Percentiles rank a stretch among this genome's conserved stretches.
These are phyloP conservation scores for Chitala chitala DNA, from an alignment of 2,113 vertebrate species.

Conservation along the genomic window DNA sequence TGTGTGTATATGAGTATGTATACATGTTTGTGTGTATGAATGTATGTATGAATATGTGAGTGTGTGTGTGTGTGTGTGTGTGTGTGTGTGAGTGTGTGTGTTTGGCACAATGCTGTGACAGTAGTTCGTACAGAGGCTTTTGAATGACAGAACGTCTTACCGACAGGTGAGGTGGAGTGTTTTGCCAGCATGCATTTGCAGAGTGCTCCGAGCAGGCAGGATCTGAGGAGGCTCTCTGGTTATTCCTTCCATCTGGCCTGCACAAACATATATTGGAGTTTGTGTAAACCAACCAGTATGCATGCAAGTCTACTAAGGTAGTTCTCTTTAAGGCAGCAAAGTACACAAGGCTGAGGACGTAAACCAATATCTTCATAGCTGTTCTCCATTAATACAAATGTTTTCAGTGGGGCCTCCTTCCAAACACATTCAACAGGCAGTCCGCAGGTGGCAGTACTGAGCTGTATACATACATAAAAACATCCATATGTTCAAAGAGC, in stretches of 20 bases:
- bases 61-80: slow-evolving; percentile 16
- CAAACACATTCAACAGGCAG: too few relatives aligned
- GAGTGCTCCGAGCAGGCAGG: slow-evolving; percentile 31
- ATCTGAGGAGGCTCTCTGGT: slow-evolving; percentile 35
- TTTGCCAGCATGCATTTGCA: slow-evolving; percentile 34
- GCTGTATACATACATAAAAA: too few relatives aligned
- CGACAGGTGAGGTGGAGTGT: slow-evolving; percentile 55
- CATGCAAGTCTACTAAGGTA: not conserved
- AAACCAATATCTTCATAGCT: too few relatives aligned
- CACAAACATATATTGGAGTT: slow-evolving; percentile 29
- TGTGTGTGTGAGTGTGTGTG: not conserved
- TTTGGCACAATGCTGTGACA: not conserved
- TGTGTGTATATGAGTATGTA: not conserved
- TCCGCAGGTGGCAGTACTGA: too few relatives aligned
- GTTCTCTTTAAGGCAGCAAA: too few relatives aligned
- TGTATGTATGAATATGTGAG: not conserved
- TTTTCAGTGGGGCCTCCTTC: too few relatives aligned
- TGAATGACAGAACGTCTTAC: slow-evolving; percentile 38
- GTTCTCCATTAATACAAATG: too few relatives aligned
- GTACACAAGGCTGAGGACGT: too few relatives aligned
- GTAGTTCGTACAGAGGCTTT: not conserved
- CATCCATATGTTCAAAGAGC: too few relatives aligned
- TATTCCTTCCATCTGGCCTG: slow-evolving; percentile 43
- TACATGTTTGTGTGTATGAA: not conserved
- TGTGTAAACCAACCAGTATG: not conserved